Percentiles rank a stretch among this genome's conserved stretches.
phyloP scores from a whole-genome alignment of 2,113 vertebrate species.

The Cisticola juncidis region DNA sequence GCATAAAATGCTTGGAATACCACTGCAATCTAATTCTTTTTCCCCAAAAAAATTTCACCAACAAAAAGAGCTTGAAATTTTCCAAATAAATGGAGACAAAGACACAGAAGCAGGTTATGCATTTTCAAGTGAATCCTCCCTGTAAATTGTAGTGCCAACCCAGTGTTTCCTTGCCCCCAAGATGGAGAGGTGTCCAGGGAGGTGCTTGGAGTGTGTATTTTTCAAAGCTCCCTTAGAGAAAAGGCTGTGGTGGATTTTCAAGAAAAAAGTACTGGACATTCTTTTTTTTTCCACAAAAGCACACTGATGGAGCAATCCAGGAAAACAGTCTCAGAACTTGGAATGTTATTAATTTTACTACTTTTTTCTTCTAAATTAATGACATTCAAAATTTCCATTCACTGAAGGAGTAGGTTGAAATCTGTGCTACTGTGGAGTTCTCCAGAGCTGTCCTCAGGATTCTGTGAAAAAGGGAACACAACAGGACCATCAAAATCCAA shows the following conservation, averaged over 20 bases:
- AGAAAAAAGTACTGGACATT: background rate
- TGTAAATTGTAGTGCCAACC: background rate
- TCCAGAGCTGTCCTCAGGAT: background rate
- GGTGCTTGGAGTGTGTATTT: background rate
- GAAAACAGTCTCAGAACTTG: slow-evolving; percentile 5
- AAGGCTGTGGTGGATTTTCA: background rate
- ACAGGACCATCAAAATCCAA: background rate
- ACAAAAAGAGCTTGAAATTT: background rate
- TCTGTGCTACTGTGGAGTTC: accelerated
- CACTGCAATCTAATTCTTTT: background rate
- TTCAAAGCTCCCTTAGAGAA: background rate
- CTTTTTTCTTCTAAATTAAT: background rate
- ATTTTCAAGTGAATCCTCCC: background rate
- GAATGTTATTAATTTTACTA: background rate
- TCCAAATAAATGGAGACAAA: background rate
- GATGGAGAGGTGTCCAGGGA: accelerated
- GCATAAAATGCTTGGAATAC: accelerated
- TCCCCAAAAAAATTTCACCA: accelerated
- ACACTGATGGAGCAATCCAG: slow-evolving; percentile 13
- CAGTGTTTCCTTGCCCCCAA: background rate
- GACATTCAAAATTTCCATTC: background rate
- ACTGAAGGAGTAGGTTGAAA: background rate
- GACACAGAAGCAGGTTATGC: background rate
- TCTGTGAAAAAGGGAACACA: background rate
- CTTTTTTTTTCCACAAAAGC: slow-evolving; percentile 7